A percentile compares a stretch with the other conserved stretches of the same genome.
Conservation (phyloP, 2,113 vertebrate species). For the Onychostoma macrolepis region DNA sequence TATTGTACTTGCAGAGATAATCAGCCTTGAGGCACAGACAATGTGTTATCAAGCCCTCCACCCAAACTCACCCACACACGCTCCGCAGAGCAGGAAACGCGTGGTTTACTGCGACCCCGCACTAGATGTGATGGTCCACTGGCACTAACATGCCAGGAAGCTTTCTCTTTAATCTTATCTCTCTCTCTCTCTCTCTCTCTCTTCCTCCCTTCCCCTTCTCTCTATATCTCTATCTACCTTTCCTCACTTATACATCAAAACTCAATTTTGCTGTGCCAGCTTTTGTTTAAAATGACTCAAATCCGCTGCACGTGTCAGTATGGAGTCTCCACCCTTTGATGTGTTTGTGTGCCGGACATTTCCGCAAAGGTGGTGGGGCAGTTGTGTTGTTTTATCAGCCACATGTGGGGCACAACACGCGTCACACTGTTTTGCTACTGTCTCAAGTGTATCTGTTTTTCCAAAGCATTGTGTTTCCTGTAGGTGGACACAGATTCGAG, state of each 20-base stretch:
- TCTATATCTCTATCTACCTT: slow-evolving; percentile 18
- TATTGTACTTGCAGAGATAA: slow-evolving; percentile 9
- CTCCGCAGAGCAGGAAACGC: slow-evolving; percentile 61
- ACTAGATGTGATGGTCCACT: slow-evolving; percentile 76
- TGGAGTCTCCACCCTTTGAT: slow-evolving; percentile 24
- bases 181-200: slow-evolving; percentile 44
- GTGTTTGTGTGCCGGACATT: slow-evolving; percentile 25
- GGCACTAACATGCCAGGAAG: slow-evolving; percentile 59
- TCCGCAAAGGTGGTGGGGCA: neutral
- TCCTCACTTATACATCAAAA: slow-evolving; percentile 13
- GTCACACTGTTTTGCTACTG: slow-evolving; percentile 18
- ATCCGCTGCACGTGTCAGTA: neutral
- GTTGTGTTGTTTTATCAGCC: slow-evolving; percentile 31
- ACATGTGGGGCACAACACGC: slow-evolving; percentile 28
- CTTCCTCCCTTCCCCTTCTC: neutral
- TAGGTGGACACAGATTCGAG: slow-evolving; percentile 21
- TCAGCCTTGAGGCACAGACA: slow-evolving; percentile 32
- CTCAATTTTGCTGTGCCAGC: slow-evolving; percentile 8
- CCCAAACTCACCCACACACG: slow-evolving; percentile 14
- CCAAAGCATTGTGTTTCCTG: slow-evolving; percentile 42
- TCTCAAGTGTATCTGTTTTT: slow-evolving; percentile 34
- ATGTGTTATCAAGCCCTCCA: slow-evolving; percentile 68
- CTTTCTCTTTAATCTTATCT: slow-evolving; percentile 63
- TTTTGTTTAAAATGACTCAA: neutral
- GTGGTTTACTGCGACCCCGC: slow-evolving; percentile 57